Base-by-base conservation (phyloP, 2,797 vertebrate species). In the Argyrosomus regius region DNA sequence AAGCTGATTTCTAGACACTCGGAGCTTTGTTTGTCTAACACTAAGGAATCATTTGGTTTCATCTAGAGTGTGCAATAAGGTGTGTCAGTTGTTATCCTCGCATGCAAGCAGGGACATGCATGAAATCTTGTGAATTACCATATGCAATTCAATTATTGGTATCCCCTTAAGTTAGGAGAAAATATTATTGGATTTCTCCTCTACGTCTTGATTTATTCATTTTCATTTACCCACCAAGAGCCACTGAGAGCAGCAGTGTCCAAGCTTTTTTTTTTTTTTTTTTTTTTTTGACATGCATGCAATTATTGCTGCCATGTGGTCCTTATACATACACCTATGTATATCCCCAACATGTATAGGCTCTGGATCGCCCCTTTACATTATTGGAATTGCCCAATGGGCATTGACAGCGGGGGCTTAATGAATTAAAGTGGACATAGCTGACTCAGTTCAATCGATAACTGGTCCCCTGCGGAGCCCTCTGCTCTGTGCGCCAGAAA, bases 371-470 rank as follows among this genome's bases (percentile, higher is more conserved):
- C 88, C 85, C 87, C 83, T 90, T 85, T 92, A 87, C 93, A 94
- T 96, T 95, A 95, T 90, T 92, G 92, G 90, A 94, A 95, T 94
- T 95, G 87, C 91, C 93, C 94, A 92, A 91, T 90, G 89, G 92
- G 91, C 93, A 95, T 94, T 92, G 93, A 93, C 93, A 91, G 92
- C 63, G 26, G 85, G 88, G 86, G 78, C 91, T 93, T 95, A 95
- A 95, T 95, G 94, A 95, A 95, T 96, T 95, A 95, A 95, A 95
- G 93, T 93, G 93, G 94, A 95, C 94, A 93, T 86, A 91, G 94
- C 94, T 95, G 95, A 95, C 93, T 95, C 94, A 94, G 94, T 91
- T 87, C 90, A 90, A 95, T 95, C 93, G 82, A 95, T 95, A 92
- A 84, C 89, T 65, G 88, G 86, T 93, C 92, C 92, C 92, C 81